Evolutionary conservation across 2,113 vertebrate genomes (phyloP).

Genomic region (Rutilus rutilus): DNA sequence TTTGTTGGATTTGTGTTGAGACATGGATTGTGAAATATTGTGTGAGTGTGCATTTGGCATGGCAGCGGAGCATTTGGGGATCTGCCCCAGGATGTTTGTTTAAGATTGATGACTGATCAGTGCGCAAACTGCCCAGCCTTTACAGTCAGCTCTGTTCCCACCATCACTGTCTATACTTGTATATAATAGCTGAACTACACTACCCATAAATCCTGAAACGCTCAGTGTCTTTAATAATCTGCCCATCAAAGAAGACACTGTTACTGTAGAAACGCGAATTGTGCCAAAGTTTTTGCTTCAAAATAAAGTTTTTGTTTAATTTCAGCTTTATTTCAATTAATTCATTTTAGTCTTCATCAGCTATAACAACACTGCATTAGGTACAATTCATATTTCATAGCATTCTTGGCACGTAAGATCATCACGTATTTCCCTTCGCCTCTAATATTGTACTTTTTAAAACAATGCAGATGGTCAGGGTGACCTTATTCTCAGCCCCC

Average conservation of each 20-base stretch:
- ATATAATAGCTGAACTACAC: background rate
- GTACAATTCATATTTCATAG: background rate
- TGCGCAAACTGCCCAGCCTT: conserved; percentile 17
- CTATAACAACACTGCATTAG: background rate
- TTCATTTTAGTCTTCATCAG: background rate
- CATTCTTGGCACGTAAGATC: background rate
- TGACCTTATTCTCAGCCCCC: background rate
- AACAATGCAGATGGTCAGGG: conserved; percentile 4
- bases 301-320: background rate
- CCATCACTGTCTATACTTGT: background rate
- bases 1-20: background rate
- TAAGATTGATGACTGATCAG: conserved; percentile 30
- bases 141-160: conserved; percentile 11
- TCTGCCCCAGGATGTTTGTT: conserved; percentile 56
- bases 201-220: background rate
- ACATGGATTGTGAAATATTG: conserved; percentile 22
- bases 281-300: background rate
- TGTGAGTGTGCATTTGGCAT: background rate
- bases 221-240: background rate
- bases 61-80: background rate
- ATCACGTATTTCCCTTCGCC: background rate
- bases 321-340: background rate
- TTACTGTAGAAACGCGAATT: background rate
- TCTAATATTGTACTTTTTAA: conserved; percentile 18
- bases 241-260: background rate